Evolutionary conservation across 2,888 invertebrate genomes (phyloP), one percentile per base, ranked within the genome.

Genomic region (Tiliacea citrago): DNA sequence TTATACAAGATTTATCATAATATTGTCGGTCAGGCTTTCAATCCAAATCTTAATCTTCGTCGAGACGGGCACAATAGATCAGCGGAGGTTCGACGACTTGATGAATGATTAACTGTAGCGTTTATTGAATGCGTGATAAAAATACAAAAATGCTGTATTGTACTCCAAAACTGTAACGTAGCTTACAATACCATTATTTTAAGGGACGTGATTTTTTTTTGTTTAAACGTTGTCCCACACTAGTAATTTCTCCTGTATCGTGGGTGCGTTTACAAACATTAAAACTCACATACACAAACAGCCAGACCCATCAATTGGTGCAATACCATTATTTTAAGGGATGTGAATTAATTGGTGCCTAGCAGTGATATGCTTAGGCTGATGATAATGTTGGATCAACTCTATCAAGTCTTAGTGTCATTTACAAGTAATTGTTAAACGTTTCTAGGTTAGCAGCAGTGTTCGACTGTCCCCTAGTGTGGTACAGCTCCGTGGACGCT

Each of bases 401-500:
- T n/a, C n/a, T n/a, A n/a, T n/a, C n/a, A n/a, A n/a, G n/a, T n/a
- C n/a, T n/a, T n/a, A n/a, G n/a, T n/a, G n/a, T n/a, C 10, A 18
- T 18, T 18, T 18, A 47, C 18, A 63, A 29, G n/a, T 49, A n/a
- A 29, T 35, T 47, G 47, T n/a, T 51, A n/a, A 58, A 21, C 12
- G 2, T 49, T 69, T 75, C 0, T 75, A 94, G 94, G 21, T 70
- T 94, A 47, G 91, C 91, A 7, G 86, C 91, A 5, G 79, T 93
- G 0, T 94, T 88, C 83, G 86, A 90, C 12, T 93, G 94, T 62
- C 93, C 94, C 0, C 82, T 94, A 53, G 88, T 94, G 67, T 94
- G 94, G 94, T 94, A 93, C 84, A 89, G 90, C 53, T 77, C 89
- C 5, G 77, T 84, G 21, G 93, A 93, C 70, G 87, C 90, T 0